Conservation (phyloP, 2,888 invertebrate genomes). For the Polylopha cassiicola region DNA sequence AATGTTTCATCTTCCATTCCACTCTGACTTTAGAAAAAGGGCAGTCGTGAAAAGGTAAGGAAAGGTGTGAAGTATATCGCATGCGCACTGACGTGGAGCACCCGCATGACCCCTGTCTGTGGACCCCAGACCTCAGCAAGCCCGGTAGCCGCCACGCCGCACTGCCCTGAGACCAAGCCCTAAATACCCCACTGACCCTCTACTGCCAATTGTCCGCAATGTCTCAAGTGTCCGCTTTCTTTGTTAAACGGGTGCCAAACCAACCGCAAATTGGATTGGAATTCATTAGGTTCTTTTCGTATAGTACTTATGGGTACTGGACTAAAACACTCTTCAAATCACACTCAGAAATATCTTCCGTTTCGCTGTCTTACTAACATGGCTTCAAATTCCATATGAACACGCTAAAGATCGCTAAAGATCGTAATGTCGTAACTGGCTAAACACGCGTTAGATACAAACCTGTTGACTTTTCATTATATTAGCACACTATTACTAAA, state of each 20-base stretch:
- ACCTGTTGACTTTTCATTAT: conserved; percentile 24
- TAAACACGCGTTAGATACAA: conserved; percentile 14
- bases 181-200: conserved; percentile 30
- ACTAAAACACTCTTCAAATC: too few relatives aligned
- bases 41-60: conserved; percentile 91
- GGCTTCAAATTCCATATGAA: not conserved
- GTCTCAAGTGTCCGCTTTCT: conserved; percentile 50
- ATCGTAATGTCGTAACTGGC: conserved; percentile 19
- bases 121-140: conserved; percentile 36
- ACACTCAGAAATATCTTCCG: not conserved
- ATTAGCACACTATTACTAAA: not conserved
- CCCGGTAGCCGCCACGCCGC: conserved; percentile 25
- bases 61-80: conserved; percentile 59
- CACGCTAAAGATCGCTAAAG: too few relatives aligned
- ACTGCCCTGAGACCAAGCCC: conserved; percentile 22
- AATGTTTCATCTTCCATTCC: conserved; percentile 76
- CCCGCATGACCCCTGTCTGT: conserved; percentile 66
- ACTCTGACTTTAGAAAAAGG: conserved; percentile 86
- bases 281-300: too few relatives aligned
- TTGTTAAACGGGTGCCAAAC: conserved; percentile 33
- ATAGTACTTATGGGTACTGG: too few relatives aligned
- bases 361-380: not conserved
- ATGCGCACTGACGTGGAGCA: conserved; percentile 63
- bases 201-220: conserved; percentile 40
- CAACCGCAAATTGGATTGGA: conserved; percentile 9